A percentile compares a stretch with the other conserved stretches of the same genome.
These are phyloP conservation scores for Scelioninae gen. 2 DNA, from an alignment of 2,888 invertebrate genomes.

Conservation along the genomic window DNA sequence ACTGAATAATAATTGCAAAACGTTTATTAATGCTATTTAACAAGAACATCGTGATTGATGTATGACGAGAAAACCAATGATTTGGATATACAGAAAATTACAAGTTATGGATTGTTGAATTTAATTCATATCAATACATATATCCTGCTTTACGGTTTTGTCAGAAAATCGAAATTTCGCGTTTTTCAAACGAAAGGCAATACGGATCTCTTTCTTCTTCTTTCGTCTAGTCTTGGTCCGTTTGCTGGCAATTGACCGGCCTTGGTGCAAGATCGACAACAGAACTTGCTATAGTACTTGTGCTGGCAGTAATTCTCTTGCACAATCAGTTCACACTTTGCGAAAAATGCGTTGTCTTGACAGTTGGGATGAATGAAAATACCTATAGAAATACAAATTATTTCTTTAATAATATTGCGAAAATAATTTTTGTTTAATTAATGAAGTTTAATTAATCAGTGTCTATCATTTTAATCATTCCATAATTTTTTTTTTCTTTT, in stretches of 20 bases:
- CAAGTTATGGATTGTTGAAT: no score
- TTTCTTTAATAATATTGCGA: neutral
- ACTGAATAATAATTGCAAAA: slow-evolving; percentile 12
- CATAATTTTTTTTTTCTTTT: no score
- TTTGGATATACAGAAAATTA: no score
- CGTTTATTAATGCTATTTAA: no score
- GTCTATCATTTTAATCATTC: no score
- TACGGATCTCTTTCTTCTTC: slow-evolving; percentile 65
- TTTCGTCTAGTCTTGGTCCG: slow-evolving; percentile 75
- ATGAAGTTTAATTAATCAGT: no score
- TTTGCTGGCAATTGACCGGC: slow-evolving; percentile 84
- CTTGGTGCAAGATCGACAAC: slow-evolving; percentile 93
- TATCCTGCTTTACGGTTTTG: slow-evolving; percentile 46
- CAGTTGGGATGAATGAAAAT: slow-evolving; percentile 87
- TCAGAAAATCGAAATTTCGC: slow-evolving; percentile 48
- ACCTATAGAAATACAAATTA: slow-evolving; percentile 77
- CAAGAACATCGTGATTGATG: neutral
- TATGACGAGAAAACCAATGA: no score
- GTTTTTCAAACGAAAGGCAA: slow-evolving; percentile 53
- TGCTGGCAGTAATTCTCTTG: slow-evolving; percentile 90
- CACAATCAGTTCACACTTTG: slow-evolving; percentile 93
- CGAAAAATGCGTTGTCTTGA: slow-evolving; percentile 90
- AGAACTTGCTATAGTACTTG: slow-evolving; percentile 93
- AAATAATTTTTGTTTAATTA: no score
- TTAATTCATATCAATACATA: no score